These are phyloP conservation scores for Blomia tropicalis DNA, from an alignment of 2,888 invertebrate genomes.

Conservation along the genomic window DNA sequence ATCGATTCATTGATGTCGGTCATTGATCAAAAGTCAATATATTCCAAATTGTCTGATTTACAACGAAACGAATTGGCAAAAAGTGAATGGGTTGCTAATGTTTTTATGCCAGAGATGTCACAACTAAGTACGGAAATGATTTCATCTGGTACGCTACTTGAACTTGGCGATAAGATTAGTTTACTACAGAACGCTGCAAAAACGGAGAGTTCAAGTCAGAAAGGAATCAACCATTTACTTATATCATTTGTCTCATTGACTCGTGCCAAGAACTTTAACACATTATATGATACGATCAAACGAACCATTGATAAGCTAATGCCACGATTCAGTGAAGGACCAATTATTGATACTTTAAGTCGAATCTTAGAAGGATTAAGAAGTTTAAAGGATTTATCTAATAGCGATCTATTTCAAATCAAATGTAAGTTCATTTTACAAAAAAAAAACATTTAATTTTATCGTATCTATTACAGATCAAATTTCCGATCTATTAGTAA, in stretches of 20 bases:
- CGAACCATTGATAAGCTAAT: slow-evolving; percentile 4
- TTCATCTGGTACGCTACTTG: not conserved
- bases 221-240: slow-evolving; percentile 5
- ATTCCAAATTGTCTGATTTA: not conserved
- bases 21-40: not conserved
- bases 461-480: slow-evolving; percentile 5
- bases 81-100: slow-evolving; percentile 1
- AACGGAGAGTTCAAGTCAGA: slow-evolving; percentile 5
- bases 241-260: slow-evolving; percentile 18
- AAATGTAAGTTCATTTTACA: slow-evolving; percentile 11
- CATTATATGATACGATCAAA: slow-evolving; percentile 13
- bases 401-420: slow-evolving; percentile 5
- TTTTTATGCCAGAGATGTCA: not conserved
- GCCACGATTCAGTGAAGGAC: slow-evolving; percentile 14
- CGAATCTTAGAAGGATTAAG: not conserved
- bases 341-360: slow-evolving; percentile 11
- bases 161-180: not conserved
- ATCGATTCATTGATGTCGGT: slow-evolving; percentile 8
- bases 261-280: not conserved
- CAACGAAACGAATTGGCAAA: not conserved
- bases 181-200: not conserved
- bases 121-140: not conserved
- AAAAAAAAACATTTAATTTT: not conserved
- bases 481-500: slow-evolving; percentile 12
- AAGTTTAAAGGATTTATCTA: not conserved